These are phyloP conservation scores for Teinopalpus imperialis DNA, from an alignment of 2,888 invertebrate genomes.

Conservation along the genomic window DNA sequence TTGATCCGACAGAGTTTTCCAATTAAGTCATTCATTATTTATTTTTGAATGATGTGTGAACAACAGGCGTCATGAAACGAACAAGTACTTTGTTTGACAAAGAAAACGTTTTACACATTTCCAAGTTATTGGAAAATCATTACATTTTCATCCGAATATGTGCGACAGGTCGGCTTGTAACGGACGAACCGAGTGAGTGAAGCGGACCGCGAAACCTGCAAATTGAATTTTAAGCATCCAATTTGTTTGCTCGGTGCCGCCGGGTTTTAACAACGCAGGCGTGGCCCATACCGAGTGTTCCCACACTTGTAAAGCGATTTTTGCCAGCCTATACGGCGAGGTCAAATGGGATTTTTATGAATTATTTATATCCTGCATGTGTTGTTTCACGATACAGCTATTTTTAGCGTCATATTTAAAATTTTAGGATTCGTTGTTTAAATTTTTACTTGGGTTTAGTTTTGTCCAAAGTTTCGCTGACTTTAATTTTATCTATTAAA, in stretches of 20 bases:
- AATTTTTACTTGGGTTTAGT: conserved; percentile 13
- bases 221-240: conserved; percentile 82
- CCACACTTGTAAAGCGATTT: conserved; percentile 72
- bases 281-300: conserved; percentile 43
- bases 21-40: too few relatives aligned
- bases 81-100: conserved; percentile 34
- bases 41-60: neutral
- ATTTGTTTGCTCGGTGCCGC: conserved; percentile 74
- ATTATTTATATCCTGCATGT: conserved; percentile 45
- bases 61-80: conserved; percentile 37
- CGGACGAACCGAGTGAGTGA: conserved; percentile 72
- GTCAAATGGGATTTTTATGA: conserved; percentile 57
- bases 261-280: conserved; percentile 51
- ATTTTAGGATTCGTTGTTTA: conserved; percentile 1
- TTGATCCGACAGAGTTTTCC: too few relatives aligned
- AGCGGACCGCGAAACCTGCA: conserved; percentile 80
- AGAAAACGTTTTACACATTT: conserved; percentile 56
- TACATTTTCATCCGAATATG: conserved; percentile 66
- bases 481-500: too few relatives aligned
- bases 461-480: too few relatives aligned
- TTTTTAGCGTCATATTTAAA: conserved; percentile 11
- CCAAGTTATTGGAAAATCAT: conserved; percentile 65
- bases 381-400: conserved; percentile 21
- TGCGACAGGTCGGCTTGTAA: conserved; percentile 67
- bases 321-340: conserved; percentile 51